Base-by-base conservation (phyloP, 1,140 invertebrate genomes). In the Drosophila triauraria region DNA sequence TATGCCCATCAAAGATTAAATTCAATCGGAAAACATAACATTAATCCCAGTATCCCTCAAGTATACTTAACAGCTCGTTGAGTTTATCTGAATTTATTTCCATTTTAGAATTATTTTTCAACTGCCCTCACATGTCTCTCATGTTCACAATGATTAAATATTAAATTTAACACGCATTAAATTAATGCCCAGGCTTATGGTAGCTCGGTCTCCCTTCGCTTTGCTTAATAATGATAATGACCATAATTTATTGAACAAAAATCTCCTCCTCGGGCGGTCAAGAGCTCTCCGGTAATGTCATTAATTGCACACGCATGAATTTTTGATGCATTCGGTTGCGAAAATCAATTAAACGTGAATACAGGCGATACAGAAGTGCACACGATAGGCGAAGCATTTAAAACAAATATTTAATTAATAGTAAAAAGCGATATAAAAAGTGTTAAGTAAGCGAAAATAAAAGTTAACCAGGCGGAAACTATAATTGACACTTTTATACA, bases 311-410 rank as follows among this genome's bases (percentile, higher is more conserved):
- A 80, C 59, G 78, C 80, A 90, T 88, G 80, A 83, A 88, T 84
- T 61, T 90, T 88, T 88, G 83, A 84, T 87, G 85, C 84, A 84
- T 71, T 80, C 72, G 77, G 76, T 78, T 84, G 84, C 77, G 42
- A 78, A 84, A 88, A 87, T 88, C 85, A 87, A 88, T 87, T 87
- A 84, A 84, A 88, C 74, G 80, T 78, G 42, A 87, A 86, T 25
- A 56, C 53, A 64, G 65, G 56, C 47, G 60, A 62, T 46, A 44
- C 54, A 48, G 42, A 57, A 58, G 56, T 42, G 46, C 42, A 51
- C 59, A 56, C 17, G 25, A 25, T 17, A 69, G 44, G 1, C 15
- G 46, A 40, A 23, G 40, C 69, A 27, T 43, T 72, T 72, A 76
- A 76, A 77, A 60, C 48, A 60, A 78, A 77, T 78, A 56, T 77